Conservation (phyloP, 2,888 invertebrate species). For the Eucera pruinosa region DNA sequence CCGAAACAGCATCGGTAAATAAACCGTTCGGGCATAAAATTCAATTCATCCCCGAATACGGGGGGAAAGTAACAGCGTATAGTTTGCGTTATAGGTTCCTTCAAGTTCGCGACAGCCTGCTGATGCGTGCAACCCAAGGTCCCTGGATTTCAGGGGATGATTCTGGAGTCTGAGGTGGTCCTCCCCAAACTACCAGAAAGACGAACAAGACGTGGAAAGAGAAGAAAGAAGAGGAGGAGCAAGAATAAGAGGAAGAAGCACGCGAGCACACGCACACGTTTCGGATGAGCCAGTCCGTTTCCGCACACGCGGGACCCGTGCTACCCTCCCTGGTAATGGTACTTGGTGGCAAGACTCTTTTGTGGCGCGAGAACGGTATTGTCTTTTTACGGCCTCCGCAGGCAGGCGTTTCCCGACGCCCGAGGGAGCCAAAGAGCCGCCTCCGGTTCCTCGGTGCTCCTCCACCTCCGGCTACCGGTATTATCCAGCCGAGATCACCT, state of each 20-base stretch:
- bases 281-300: not conserved
- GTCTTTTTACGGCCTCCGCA: constrained; percentile 82
- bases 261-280: constrained; percentile 1
- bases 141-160: constrained; percentile 5
- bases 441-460: constrained; percentile 54
- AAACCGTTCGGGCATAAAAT: constrained; percentile 75
- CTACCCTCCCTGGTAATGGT: constrained; percentile 60
- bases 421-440: constrained; percentile 58
- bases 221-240: not conserved
- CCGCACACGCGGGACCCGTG: constrained; percentile 29
- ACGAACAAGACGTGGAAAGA: not conserved
- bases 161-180: not conserved
- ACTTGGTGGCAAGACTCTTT: constrained; percentile 73
- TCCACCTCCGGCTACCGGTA: constrained; percentile 68
- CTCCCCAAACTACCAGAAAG: not conserved
- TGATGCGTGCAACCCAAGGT: constrained; percentile 6
- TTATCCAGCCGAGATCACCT: constrained; percentile 83
- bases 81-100: constrained; percentile 38
- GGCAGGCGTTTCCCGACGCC: constrained; percentile 72
- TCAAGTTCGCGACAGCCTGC: constrained; percentile 22
- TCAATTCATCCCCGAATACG: constrained; percentile 69
- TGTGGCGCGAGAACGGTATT: constrained; percentile 79
- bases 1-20: constrained; percentile 64
- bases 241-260: not conserved
- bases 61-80: constrained; percentile 31